phyloP scores from a whole-genome alignment of 1,140 invertebrate species.

The Pseudomyrmex pallidus region DNA sequence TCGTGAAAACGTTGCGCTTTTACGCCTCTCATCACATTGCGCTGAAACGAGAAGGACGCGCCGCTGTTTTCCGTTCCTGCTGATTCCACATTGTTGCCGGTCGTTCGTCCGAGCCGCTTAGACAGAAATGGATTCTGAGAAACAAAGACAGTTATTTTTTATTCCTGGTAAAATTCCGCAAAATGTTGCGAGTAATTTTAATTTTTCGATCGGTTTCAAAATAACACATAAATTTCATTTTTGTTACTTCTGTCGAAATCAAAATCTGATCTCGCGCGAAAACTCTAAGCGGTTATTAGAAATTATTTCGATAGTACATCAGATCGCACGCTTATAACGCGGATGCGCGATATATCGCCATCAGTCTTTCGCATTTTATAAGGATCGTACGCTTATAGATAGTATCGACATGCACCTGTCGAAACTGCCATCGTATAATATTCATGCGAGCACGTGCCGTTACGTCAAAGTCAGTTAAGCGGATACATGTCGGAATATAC shows the following conservation, averaged over 20 bases:
- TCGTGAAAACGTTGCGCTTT: slow-evolving; percentile 83
- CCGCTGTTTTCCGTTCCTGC: slow-evolving; percentile 56
- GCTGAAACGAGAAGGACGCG: slow-evolving; percentile 69
- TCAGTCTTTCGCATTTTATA: slow-evolving; percentile 12
- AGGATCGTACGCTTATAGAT: not conserved
- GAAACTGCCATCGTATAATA: slow-evolving; percentile 20
- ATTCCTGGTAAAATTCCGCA: not conserved
- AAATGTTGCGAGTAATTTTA: not conserved
- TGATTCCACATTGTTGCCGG: slow-evolving; percentile 64
- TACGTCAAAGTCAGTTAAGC: not conserved
- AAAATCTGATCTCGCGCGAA: too few species aligned
- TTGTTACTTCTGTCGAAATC: too few species aligned
- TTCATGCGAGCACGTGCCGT: not conserved
- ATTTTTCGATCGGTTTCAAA: not conserved
- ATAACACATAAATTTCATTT: too few species aligned
- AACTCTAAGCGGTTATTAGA: not conserved
- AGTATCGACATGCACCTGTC: slow-evolving; percentile 9
- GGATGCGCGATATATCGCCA: not conserved
- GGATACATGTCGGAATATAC: not conserved
- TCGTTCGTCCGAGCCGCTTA: slow-evolving; percentile 71
- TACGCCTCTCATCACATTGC: slow-evolving; percentile 16
- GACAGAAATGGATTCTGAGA: slow-evolving; percentile 80
- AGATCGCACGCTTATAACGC: not conserved
- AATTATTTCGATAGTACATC: not conserved
- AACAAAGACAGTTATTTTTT: slow-evolving; percentile 61